Percentiles rank a stretch among this genome's conserved stretches.
Evolutionary conservation across 2,888 invertebrate species (phyloP).

Genomic region (Mythimna lalbum): DNA sequence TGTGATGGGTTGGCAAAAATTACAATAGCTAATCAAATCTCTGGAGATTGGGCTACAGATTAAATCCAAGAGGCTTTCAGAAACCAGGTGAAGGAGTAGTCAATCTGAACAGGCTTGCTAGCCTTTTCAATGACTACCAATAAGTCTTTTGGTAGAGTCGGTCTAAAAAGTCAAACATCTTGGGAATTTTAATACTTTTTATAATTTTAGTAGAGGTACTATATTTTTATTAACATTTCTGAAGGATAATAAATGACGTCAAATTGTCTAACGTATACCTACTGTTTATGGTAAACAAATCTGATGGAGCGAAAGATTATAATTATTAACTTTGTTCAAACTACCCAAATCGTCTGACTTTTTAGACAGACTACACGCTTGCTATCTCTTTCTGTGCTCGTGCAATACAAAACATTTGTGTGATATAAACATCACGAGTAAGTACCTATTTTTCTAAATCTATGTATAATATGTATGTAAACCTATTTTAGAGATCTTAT

Average conservation of each 20-base stretch:
- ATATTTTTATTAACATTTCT: too few relatives aligned
- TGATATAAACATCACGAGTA: slow-evolving; percentile 12
- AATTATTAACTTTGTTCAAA: too few relatives aligned
- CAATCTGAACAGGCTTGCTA: neutral
- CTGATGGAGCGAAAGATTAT: too few relatives aligned
- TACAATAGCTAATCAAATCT: neutral
- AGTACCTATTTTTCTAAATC: slow-evolving; percentile 43
- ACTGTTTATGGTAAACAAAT: too few relatives aligned
- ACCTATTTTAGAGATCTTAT: slow-evolving; percentile 24
- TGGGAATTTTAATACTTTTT: too few relatives aligned
- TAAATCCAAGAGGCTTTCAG: neutral
- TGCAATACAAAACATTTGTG: slow-evolving; percentile 15
- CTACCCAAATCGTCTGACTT: too few relatives aligned
- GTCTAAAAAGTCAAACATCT: too few relatives aligned
- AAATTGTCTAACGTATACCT: too few relatives aligned
- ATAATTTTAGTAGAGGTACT: too few relatives aligned
- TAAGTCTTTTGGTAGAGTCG: too few relatives aligned
- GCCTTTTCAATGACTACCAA: neutral
- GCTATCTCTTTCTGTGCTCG: slow-evolving; percentile 11
- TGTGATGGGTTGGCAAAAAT: neutral
- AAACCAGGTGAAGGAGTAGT: neutral
- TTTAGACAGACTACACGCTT: too few relatives aligned
- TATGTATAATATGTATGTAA: slow-evolving; percentile 11
- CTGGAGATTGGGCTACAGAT: neutral
- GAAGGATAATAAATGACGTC: too few relatives aligned